Evolutionary conservation across 1,140 invertebrate species (phyloP), one percentile per base, ranked within the genome.

Genomic region (Phenacoccus solenopsis): DNA sequence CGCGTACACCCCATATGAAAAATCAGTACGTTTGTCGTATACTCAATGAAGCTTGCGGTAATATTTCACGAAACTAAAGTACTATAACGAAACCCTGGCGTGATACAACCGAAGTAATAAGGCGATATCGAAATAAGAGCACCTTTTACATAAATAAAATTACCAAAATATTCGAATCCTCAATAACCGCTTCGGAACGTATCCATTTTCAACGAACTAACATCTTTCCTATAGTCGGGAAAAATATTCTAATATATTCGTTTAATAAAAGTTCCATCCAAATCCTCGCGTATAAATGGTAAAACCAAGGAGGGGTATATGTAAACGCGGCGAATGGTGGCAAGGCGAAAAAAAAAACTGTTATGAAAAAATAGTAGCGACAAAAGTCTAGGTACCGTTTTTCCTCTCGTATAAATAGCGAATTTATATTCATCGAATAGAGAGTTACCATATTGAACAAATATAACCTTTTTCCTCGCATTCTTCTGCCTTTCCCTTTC

Each of bases 81-180:
- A 13, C 5, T 32, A 32, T 32, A n/a, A 32, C 30, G 30, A 32
- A n/a, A 3, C 38, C 3, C 38, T 49, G 2, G 20, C 13, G 12
- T n/a, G 16, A 9, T n/a, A 49, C 20, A 49, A 32, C 30, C 5
- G 20, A 49, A 49, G 38, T 49, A 49, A 49, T 49, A 49, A 49
- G 38, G 16, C 38, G 3, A 49, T 32, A 32, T 32, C 30, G 16
- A 49, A 49, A 49, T 49, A 49, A 49, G 38, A 49, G 20, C 20
- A 49, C 38, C 38, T 49, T 49, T 49, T 49, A 49, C 38, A 49
- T 49, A 49, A 49, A 49, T 49, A 49, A 49, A 49, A 49, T 49
- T 9, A 49, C 4, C 38, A 4, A 49, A 49, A 49, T 49, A 49
- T 49, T 49, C 38, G 38, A 49, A 49, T 49, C 38, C 38, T 49